These are phyloP conservation scores for Sebastiscus albofasciatus DNA, from an alignment of 2,797 vertebrate genomes.

Conservation along the genomic window DNA sequence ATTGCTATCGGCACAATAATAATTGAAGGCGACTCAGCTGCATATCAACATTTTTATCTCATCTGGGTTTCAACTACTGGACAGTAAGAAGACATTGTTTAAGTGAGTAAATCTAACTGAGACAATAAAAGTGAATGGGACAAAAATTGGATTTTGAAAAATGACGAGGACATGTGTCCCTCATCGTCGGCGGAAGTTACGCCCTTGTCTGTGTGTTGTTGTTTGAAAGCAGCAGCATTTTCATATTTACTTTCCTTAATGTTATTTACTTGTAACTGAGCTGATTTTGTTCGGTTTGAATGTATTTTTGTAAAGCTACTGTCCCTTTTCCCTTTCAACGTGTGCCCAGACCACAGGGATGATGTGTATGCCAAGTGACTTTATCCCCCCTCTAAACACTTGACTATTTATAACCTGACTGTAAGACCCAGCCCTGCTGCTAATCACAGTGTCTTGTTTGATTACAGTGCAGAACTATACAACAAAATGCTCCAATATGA, in stretches of 20 bases:
- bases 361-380: constrained; percentile 3
- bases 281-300: background rate
- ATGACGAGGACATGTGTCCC: background rate
- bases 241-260: background rate
- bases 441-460: constrained; percentile 38
- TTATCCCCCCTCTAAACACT: constrained; percentile 17
- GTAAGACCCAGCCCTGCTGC: constrained; percentile 29
- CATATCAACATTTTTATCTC: background rate
- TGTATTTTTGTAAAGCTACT: background rate
- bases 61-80: background rate
- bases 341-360: background rate
- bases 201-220: background rate
- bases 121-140: background rate
- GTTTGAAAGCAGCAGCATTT: background rate
- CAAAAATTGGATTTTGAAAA: background rate
- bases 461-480: constrained; percentile 36
- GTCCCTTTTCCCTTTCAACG: background rate
- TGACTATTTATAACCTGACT: constrained; percentile 28
- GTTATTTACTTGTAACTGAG: background rate
- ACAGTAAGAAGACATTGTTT: background rate
- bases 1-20: background rate
- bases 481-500: constrained; percentile 20
- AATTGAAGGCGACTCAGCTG: background rate
- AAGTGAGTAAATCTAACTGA: background rate
- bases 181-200: background rate